These are phyloP conservation scores for Linurgus olivaceus DNA, from an alignment of 2,797 vertebrate genomes.

Conservation along the genomic window DNA sequence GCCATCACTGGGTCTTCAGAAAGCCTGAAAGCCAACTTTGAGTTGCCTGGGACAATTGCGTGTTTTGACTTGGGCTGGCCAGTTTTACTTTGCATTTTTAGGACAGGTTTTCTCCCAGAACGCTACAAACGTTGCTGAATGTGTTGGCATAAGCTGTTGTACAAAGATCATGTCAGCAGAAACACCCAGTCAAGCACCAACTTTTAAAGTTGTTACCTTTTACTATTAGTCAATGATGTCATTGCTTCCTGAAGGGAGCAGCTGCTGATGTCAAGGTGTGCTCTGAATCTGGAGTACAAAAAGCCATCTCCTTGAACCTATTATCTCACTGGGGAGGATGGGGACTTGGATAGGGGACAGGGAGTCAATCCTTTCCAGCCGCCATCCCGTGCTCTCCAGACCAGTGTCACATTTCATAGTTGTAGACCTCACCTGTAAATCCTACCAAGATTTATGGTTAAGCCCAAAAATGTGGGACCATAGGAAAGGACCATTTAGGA, in stretches of 20 bases:
- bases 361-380: not conserved
- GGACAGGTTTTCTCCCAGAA: not conserved
- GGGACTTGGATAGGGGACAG: no score
- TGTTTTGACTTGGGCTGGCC: not conserved
- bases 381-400: rapidly evolving
- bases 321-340: not conserved
- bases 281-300: not conserved
- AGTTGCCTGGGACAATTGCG: not conserved
- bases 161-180: not conserved
- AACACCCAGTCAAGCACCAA: not conserved
- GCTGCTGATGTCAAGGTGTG: not conserved
- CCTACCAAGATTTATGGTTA: rapidly evolving
- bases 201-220: not conserved
- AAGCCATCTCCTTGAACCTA: rapidly evolving
- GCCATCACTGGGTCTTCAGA: rapidly evolving
- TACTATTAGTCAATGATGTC: not conserved
- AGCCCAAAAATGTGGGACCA: not conserved
- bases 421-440: not conserved
- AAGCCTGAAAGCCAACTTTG: not conserved
- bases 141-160: not conserved
- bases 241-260: not conserved
- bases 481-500: not conserved
- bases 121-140: rapidly evolving
- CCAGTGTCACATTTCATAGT: rapidly evolving
- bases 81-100: not conserved